These are phyloP conservation scores for Macropis europaea DNA, from an alignment of 2,888 invertebrate species.

Conservation along the genomic window DNA sequence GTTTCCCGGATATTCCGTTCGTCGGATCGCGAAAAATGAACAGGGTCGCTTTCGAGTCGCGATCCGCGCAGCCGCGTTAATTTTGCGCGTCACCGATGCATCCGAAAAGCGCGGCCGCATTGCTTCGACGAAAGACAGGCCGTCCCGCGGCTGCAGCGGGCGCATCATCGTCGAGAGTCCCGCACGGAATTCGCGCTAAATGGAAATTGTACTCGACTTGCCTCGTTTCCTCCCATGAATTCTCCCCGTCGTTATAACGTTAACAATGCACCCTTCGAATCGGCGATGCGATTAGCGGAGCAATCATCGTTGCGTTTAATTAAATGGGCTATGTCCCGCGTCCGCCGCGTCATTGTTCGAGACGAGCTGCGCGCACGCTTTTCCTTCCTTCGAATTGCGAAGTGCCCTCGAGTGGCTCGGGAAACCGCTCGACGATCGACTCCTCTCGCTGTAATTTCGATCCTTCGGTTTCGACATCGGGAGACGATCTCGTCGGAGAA, in stretches of 20 bases:
- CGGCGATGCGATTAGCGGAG: slow-evolving; percentile 42
- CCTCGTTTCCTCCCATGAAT: slow-evolving; percentile 22
- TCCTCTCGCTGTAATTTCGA: not conserved
- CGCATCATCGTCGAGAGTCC: slow-evolving; percentile 9
- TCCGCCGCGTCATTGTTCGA: not conserved
- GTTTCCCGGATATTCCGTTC: not conserved
- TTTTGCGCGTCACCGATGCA: no score
- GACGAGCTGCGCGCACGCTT: not conserved
- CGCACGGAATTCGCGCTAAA: slow-evolving; percentile 31
- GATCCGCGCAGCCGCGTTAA: no score
- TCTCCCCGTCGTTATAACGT: slow-evolving; percentile 38
- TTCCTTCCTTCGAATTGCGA: not conserved
- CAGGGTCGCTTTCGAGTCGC: not conserved
- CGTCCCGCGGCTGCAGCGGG: slow-evolving; percentile 3
- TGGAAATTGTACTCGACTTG: slow-evolving; percentile 37
- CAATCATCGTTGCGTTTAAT: slow-evolving; percentile 50
- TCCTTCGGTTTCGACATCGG: not conserved
- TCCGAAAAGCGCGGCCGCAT: no score
- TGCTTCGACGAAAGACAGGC: no score
- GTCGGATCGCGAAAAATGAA: no score
- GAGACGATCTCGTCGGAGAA: not conserved
- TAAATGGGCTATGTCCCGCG: slow-evolving; percentile 44
- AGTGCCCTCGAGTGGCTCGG: no score
- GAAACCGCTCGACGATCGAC: no score
- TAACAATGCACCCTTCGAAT: slow-evolving; percentile 41